A percentile compares a stretch with the other conserved stretches of the same genome.
Evolutionary conservation across 1,140 invertebrate species (phyloP).

Genomic region (Aphelenchoides fujianensis): DNA sequence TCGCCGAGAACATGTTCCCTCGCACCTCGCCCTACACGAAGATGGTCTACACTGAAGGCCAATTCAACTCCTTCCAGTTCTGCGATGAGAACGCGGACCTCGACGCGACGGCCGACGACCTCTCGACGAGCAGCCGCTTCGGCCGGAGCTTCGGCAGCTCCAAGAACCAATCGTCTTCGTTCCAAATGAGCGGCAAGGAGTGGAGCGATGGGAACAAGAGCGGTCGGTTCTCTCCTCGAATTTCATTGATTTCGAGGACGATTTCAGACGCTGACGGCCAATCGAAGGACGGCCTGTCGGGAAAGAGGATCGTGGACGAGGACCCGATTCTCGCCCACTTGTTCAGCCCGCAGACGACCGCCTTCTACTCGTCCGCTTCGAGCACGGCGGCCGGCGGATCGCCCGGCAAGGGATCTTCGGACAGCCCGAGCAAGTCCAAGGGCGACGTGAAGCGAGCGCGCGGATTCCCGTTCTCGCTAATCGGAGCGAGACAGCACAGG

Average conservation of each 20-base stretch:
- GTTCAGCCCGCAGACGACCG: not conserved
- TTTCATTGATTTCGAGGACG: no score
- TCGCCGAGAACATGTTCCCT: not conserved
- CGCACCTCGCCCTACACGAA: not conserved
- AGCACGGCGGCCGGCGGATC: not conserved
- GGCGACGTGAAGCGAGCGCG: not conserved
- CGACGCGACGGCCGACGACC: not conserved
- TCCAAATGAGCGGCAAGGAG: no score
- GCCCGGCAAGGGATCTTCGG: not conserved
- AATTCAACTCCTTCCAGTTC: not conserved
- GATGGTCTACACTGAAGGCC: conserved; percentile 6
- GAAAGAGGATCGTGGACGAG: no score
- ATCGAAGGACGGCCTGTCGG: no score
- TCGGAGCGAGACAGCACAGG: not conserved
- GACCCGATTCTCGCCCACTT: not conserved
- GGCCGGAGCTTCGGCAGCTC: not conserved
- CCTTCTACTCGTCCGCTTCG: not conserved
- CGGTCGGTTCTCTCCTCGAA: no score
- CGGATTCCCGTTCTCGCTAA: not conserved
- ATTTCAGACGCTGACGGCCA: no score
- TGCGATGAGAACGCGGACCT: not conserved
- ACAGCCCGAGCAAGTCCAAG: not conserved
- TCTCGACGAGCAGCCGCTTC: not conserved
- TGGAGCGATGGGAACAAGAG: no score
- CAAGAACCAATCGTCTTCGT: no score